Evolutionary conservation across 2,113 vertebrate species (phyloP).

Genomic region (Festucalex cinctus): DNA sequence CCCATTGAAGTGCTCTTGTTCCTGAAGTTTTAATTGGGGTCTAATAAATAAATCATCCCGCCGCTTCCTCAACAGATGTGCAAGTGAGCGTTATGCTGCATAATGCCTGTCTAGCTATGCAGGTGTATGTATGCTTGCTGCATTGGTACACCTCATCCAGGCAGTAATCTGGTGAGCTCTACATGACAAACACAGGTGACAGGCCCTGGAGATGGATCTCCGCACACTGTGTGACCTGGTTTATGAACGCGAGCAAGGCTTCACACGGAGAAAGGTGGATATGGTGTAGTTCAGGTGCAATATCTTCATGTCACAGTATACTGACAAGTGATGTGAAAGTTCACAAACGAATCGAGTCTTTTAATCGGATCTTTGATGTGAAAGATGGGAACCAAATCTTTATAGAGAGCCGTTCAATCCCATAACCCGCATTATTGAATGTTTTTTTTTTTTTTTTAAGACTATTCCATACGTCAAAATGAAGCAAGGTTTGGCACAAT

Average conservation of each 20-base stretch:
- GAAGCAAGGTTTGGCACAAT: too few relatives aligned
- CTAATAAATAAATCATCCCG: conserved; percentile 76
- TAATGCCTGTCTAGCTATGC: conserved; percentile 58
- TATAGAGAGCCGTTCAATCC: too few relatives aligned
- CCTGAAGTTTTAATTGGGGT: conserved; percentile 78
- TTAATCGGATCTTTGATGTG: too few relatives aligned
- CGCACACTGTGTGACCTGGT: conserved; percentile 46
- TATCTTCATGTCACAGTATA: not conserved
- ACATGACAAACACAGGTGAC: conserved; percentile 54
- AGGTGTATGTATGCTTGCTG: conserved; percentile 58
- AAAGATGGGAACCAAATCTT: too few relatives aligned
- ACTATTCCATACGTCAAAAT: too few relatives aligned
- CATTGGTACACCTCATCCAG: conserved; percentile 49
- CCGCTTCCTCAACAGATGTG: conserved; percentile 76
- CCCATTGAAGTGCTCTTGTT: conserved; percentile 77
- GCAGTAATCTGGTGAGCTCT: conserved; percentile 52
- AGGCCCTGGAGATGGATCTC: conserved; percentile 42
- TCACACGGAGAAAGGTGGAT: conserved; percentile 15
- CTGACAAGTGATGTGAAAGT: too few relatives aligned
- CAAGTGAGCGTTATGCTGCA: conserved; percentile 57
- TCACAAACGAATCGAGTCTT: too few relatives aligned
- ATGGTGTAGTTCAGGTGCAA: not conserved
- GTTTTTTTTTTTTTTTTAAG: too few relatives aligned
- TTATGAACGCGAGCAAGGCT: conserved; percentile 30
- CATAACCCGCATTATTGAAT: too few relatives aligned